phyloP scores from a whole-genome alignment of 2,113 vertebrate genomes.

The Oncorhynchus tshawytscha region DNA sequence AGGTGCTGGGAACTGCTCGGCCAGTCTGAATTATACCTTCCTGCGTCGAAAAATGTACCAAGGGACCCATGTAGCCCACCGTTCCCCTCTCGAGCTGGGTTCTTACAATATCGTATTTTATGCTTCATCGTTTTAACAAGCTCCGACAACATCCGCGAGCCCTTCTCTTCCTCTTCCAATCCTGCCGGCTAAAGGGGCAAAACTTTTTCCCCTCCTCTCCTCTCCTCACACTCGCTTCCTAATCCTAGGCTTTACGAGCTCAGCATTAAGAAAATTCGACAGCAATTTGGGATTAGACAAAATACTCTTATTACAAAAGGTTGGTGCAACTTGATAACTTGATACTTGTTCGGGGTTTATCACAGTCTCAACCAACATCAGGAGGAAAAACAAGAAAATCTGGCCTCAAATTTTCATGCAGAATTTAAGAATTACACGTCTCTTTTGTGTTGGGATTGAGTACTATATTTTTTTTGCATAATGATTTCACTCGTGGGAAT shows the following conservation, averaged over 20 bases:
- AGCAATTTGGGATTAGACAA: constrained; percentile 92
- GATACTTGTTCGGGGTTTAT: constrained; percentile 75
- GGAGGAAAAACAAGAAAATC: constrained; percentile 52
- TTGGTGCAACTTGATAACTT: constrained; percentile 81
- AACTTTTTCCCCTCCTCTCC: constrained; percentile 72
- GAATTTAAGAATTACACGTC: constrained; percentile 18
- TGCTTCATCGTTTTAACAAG: constrained; percentile 76
- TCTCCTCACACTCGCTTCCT: constrained; percentile 67
- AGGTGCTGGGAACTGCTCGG: constrained; percentile 65
- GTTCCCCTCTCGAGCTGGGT: constrained; percentile 39
- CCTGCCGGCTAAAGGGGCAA: constrained; percentile 70
- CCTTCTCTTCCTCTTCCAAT: constrained; percentile 59
- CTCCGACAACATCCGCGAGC: constrained; percentile 68
- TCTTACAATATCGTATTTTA: constrained; percentile 63
- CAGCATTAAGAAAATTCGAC: constrained; percentile 86
- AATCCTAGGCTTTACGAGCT: constrained; percentile 87
- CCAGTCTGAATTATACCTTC: constrained; percentile 45
- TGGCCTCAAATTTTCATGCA: constrained; percentile 42
- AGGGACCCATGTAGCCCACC: constrained; percentile 30
- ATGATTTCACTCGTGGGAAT: constrained; percentile 48
- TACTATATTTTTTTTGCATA: constrained; percentile 65
- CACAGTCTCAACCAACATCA: constrained; percentile 66
- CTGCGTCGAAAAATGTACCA: constrained; percentile 51
- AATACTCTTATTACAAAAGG: constrained; percentile 84
- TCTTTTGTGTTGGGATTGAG: constrained; percentile 54